phyloP scores from a whole-genome alignment of 37 sponge, comb jelly and placozoan species.

The Haliclona indistincta region DNA sequence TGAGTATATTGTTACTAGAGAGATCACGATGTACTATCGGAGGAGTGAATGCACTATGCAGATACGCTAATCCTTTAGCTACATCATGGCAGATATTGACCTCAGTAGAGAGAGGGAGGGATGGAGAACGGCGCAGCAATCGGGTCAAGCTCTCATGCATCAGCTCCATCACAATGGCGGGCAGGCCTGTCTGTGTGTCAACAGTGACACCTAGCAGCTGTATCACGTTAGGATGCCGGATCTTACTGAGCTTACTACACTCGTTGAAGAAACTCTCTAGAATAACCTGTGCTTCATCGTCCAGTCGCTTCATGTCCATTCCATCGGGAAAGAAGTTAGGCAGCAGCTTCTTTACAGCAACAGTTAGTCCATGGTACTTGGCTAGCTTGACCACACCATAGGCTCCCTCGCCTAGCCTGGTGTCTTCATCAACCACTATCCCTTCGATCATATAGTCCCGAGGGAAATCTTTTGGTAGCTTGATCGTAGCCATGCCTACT shows the following conservation, averaged over 20 bases:
- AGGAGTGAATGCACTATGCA: conserved; percentile 28
- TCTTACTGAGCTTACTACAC: conserved; percentile 35
- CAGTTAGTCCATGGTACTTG: conserved; percentile 28
- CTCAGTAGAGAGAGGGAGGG: conserved; percentile 38
- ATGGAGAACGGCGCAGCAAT: conserved; percentile 24
- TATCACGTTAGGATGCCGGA: conserved; percentile 53
- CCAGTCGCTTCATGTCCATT: conserved; percentile 22
- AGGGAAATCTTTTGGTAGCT: conserved; percentile 19
- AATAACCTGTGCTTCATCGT: conserved; percentile 44
- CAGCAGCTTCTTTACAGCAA: conserved; percentile 57
- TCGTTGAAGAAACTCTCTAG: conserved; percentile 51
- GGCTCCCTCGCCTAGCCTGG: conserved; percentile 43
- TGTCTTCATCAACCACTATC: conserved; percentile 24
- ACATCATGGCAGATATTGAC: conserved; percentile 54
- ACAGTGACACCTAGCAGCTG: conserved; percentile 32
- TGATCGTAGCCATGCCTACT: neutral
- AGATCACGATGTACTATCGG: conserved; percentile 63
- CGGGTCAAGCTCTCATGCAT: conserved; percentile 39
- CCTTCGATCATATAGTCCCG: conserved; percentile 42
- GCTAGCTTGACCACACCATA: conserved; percentile 54
- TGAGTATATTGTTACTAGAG: conserved; percentile 49
- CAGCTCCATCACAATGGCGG: conserved; percentile 60
- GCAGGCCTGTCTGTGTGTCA: conserved; percentile 34
- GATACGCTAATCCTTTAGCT: conserved; percentile 42
- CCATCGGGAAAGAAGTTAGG: conserved; percentile 36